Evolutionary conservation across 2,888 invertebrate species (phyloP), one percentile per base, ranked within the genome.

Genomic region (Drosophila antonietae): DNA sequence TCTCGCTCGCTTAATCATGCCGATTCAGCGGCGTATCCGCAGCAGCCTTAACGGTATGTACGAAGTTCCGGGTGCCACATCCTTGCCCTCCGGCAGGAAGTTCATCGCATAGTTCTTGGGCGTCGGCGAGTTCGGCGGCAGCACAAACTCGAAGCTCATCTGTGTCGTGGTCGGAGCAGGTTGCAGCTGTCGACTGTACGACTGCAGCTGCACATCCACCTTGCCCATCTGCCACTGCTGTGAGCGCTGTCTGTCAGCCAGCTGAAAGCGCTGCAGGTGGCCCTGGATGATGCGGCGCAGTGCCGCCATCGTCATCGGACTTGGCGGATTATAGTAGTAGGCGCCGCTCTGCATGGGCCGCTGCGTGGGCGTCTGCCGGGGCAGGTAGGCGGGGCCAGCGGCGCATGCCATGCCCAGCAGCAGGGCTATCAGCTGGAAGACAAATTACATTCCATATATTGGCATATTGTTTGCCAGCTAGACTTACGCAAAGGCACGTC

Each of bases 41-140:
- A 84, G 57, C 75, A 83, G 33, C 31, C 68, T 70, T 56, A 87
- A 71, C 60, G 91, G 91, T 67, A 91, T 81, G 57, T 91, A 91
- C 3, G 91, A 91, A 61, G 91, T 91, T 81, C 91, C 91, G 77
- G 92, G 92, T 72, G 85, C 85, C 58, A 91, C 91, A 83, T 91
- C 92, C 55, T 79, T 68, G 65, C 89, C 91, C 33, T 80, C 80
- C 15, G 91, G 91, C 62, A 91, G 47, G 65, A 90, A 92, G 57
- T 90, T 82, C 69, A 81, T 89, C 0, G 90, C 90, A 67, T 90
- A 90, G 68, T 88, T 83, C 76, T 91, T 90, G 10, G 81, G 81
- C 9, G 90, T 88, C 9, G 92, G 90, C 14, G 90, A 65, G 56
- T 85, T 89, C 3, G 86, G 90, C 0, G 83, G 73, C 71, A 88